Conservation (phyloP, 2,113 vertebrate species). For the Psophia crepitans region DNA sequence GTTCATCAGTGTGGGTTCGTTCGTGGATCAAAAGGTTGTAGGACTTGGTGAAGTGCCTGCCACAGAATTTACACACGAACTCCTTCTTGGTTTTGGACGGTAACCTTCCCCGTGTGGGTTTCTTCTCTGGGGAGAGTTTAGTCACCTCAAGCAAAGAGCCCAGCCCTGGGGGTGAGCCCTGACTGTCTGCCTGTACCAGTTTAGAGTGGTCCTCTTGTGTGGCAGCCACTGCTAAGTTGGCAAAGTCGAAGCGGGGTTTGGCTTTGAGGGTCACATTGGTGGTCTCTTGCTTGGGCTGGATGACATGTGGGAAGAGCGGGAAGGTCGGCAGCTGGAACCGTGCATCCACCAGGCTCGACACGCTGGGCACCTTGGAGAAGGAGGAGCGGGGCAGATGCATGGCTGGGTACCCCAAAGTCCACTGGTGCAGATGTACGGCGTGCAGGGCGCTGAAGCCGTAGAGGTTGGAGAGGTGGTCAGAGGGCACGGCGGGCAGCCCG, state of each 20-base stretch:
- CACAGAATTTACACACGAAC: slow-evolving; percentile 98
- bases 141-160: slow-evolving; percentile 89
- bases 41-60: slow-evolving; percentile 97
- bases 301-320: slow-evolving; percentile 89
- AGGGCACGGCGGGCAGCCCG: slow-evolving; percentile 85
- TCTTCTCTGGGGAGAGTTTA: slow-evolving; percentile 92
- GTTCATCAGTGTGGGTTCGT: slow-evolving; percentile 95
- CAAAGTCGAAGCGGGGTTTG: slow-evolving; percentile 97
- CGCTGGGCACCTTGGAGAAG: slow-evolving; percentile 86
- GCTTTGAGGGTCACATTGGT: slow-evolving; percentile 76
- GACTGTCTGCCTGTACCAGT: slow-evolving; percentile 82
- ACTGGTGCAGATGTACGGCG: slow-evolving; percentile 94
- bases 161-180: slow-evolving; percentile 80
- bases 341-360: slow-evolving; percentile 81
- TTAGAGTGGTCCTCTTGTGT: slow-evolving; percentile 92
- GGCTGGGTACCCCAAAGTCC: slow-evolving; percentile 93
- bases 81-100: slow-evolving; percentile 99
- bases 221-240: slow-evolving; percentile 92
- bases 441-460: slow-evolving; percentile 96
- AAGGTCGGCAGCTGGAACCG: slow-evolving; percentile 88
- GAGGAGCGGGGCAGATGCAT: slow-evolving; percentile 88
- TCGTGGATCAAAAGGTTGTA: slow-evolving; percentile 98
- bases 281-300: slow-evolving; percentile 87
- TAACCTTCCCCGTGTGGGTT: slow-evolving; percentile 89
- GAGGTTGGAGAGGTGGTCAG: slow-evolving; percentile 90